These are phyloP conservation scores for Propithecus coquereli DNA, from an alignment of 2,113 vertebrate species.

Conservation along the genomic window DNA sequence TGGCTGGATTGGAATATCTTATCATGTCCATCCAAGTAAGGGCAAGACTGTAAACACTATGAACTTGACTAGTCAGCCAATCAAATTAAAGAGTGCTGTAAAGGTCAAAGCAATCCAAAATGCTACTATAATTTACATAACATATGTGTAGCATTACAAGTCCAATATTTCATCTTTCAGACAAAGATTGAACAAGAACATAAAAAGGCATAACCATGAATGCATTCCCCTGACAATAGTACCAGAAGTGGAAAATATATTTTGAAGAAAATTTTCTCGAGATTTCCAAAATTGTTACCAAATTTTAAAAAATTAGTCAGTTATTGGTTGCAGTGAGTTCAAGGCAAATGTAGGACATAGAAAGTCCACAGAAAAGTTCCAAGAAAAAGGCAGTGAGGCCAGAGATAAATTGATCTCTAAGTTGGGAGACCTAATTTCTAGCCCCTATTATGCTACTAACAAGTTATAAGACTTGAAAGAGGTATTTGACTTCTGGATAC, in stretches of 20 bases:
- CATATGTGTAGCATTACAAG: slow-evolving; percentile 64
- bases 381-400: neutral
- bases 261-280: neutral
- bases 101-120: slow-evolving; percentile 75
- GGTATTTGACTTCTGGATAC: neutral
- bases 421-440: neutral
- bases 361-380: neutral
- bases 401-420: neutral
- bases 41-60: slow-evolving; percentile 55
- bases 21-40: slow-evolving; percentile 53
- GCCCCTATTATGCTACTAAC: neutral
- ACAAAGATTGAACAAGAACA: slow-evolving; percentile 59
- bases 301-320: neutral
- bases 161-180: slow-evolving; percentile 69
- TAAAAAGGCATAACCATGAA: slow-evolving; percentile 34
- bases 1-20: slow-evolving; percentile 45
- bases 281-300: neutral
- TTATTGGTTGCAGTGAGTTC: neutral
- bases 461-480: neutral
- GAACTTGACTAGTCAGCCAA: slow-evolving; percentile 63
- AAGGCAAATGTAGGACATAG: neutral
- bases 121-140: slow-evolving; percentile 65
- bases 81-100: slow-evolving; percentile 70
- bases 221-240: slow-evolving; percentile 14
- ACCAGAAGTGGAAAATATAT: neutral